Conservation (phyloP, 2,888 invertebrate species). For the Amblyjoppa fuscipennis region DNA sequence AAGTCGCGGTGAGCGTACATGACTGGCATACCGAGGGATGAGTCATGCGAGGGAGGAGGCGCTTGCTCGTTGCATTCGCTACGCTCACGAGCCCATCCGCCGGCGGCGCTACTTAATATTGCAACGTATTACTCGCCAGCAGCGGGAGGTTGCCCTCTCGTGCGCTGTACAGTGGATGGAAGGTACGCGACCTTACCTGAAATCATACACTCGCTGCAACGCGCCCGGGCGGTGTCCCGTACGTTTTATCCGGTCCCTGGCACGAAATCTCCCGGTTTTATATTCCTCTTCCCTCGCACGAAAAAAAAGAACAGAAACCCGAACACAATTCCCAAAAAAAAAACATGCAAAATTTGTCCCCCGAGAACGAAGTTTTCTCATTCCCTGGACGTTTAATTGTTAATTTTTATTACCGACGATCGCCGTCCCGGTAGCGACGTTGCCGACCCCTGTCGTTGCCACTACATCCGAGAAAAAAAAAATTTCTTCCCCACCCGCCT, state of each 20-base stretch:
- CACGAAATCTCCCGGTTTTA: constrained; percentile 62
- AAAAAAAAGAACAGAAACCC: not conserved
- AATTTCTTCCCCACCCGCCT: constrained; percentile 37
- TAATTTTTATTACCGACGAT: constrained; percentile 47
- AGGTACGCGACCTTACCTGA: constrained; percentile 54
- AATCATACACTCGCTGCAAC: constrained; percentile 63
- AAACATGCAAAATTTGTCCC: not conserved
- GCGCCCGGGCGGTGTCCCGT: constrained; percentile 6
- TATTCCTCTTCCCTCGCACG: constrained; percentile 46
- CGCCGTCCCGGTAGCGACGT: not conserved
- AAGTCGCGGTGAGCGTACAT: constrained; percentile 77
- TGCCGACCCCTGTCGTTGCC: not conserved
- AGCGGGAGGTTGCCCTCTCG: constrained; percentile 66
- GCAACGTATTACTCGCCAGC: constrained; percentile 76
- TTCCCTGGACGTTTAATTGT: constrained; percentile 24
- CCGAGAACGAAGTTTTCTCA: constrained; percentile 23
- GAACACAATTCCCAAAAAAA: not conserved
- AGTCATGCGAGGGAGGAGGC: constrained; percentile 43
- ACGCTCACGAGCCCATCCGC: constrained; percentile 63
- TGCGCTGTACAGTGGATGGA: constrained; percentile 34
- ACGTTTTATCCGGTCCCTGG: constrained; percentile 45
- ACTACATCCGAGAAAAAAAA: constrained; percentile 43
- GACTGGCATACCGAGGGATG: constrained; percentile 74
- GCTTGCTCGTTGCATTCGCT: constrained; percentile 49
- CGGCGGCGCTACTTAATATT: constrained; percentile 79